These are phyloP conservation scores for Anisognathus igniventris DNA, from an alignment of 2,797 vertebrate genomes.

Conservation along the genomic window DNA sequence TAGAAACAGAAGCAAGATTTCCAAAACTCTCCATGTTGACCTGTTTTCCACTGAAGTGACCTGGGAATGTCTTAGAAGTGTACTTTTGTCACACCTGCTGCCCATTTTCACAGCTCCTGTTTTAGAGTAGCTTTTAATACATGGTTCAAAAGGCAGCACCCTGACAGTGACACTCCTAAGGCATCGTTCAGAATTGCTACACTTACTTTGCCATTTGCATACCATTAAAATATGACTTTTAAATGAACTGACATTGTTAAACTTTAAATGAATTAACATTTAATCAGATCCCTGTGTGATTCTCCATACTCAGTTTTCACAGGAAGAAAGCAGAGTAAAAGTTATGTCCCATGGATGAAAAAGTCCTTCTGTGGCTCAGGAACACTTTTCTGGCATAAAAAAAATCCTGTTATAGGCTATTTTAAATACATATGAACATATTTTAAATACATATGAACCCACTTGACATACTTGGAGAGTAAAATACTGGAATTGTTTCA, in stretches of 20 bases:
- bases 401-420: neutral
- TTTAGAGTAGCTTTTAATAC: neutral
- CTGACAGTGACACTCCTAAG: neutral
- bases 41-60: neutral
- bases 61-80: neutral
- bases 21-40: neutral
- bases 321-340: neutral
- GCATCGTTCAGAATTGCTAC: neutral
- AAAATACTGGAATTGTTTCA: neutral
- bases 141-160: neutral
- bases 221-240: neutral
- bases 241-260: neutral
- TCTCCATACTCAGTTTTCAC: neutral
- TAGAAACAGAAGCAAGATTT: neutral
- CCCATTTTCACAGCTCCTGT: neutral
- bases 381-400: neutral
- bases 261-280: neutral
- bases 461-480: neutral
- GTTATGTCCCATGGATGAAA: rapidly evolving
- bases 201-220: neutral
- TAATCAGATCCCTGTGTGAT: neutral
- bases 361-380: neutral
- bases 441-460: neutral
- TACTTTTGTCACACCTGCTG: neutral
- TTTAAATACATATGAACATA: neutral